Conservation (phyloP, 2,888 invertebrate genomes). For the Agonopterix alstromeriana region DNA sequence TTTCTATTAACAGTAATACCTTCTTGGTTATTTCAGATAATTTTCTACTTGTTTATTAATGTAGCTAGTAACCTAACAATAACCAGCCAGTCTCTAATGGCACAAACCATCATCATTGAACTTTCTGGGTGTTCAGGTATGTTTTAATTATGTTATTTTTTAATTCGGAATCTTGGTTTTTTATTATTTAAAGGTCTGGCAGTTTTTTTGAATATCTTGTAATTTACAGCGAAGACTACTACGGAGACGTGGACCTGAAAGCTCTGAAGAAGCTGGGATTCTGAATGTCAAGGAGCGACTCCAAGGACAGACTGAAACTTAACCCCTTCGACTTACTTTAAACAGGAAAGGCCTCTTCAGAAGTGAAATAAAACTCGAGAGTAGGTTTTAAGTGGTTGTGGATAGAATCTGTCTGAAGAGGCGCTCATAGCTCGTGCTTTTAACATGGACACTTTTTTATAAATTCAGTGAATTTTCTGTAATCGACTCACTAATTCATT, state of each 20-base stretch:
- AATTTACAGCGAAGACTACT: constrained; percentile 90
- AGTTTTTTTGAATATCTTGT: background rate
- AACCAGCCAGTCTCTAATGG: constrained; percentile 25
- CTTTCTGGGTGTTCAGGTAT: constrained; percentile 29
- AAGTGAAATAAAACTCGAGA: constrained; percentile 1
- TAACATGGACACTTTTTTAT: constrained; percentile 5
- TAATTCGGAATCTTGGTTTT: too few species aligned
- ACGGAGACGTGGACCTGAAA: constrained; percentile 93
- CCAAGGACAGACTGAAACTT: constrained; percentile 67
- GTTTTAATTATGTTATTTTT: constrained; percentile 7
- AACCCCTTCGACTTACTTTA: constrained; percentile 57
- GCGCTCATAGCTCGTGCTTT: constrained; percentile 35
- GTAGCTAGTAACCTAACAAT: constrained; percentile 15
- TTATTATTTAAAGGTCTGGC: constrained; percentile 1
- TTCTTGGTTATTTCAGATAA: constrained; percentile 43
- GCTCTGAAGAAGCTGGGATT: constrained; percentile 89
- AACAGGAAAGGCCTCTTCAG: constrained; percentile 29
- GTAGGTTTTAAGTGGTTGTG: background rate
- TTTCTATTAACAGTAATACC: constrained; percentile 51
- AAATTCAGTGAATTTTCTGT: background rate
- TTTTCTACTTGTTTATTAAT: constrained; percentile 16
- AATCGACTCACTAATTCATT: background rate
- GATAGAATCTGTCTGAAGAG: constrained; percentile 51
- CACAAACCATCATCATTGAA: constrained; percentile 10
- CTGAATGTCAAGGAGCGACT: constrained; percentile 74